Conservation (phyloP, 2,797 vertebrate species). For the Megaceryle alcyon region DNA sequence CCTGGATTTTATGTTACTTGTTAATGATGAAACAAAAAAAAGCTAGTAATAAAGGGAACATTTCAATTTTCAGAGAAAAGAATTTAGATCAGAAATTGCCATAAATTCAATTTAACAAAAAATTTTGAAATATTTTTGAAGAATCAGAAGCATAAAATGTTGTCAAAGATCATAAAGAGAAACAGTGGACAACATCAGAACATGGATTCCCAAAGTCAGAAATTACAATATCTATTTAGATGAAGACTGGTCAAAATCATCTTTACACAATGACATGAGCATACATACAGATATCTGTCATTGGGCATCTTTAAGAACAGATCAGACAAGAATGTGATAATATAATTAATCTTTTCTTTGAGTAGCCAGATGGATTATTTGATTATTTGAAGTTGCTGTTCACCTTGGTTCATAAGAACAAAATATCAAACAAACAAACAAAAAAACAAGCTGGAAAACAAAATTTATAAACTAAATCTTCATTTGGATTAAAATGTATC, state of each 20-base stretch:
- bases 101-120: neutral
- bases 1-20: constrained; percentile 30
- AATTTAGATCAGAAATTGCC: constrained; percentile 1
- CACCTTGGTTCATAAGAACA: neutral
- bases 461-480: neutral
- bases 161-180: neutral
- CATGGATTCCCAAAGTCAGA: neutral
- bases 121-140: neutral
- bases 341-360: neutral
- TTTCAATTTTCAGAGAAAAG: constrained; percentile 27
- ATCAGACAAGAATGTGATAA: neutral
- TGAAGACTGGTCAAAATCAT: neutral
- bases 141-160: neutral
- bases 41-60: neutral
- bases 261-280: neutral
- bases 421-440: neutral
- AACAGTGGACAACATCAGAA: neutral
- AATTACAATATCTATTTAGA: neutral
- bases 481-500: neutral
- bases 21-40: constrained; percentile 62
- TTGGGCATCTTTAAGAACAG: neutral
- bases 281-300: neutral
- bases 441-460: neutral
- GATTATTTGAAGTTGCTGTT: neutral
- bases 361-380: neutral